Evolutionary conservation across 2,888 invertebrate genomes (phyloP), one percentile per base, ranked within the genome.

Genomic region (Pachycephus smyrnensis): DNA sequence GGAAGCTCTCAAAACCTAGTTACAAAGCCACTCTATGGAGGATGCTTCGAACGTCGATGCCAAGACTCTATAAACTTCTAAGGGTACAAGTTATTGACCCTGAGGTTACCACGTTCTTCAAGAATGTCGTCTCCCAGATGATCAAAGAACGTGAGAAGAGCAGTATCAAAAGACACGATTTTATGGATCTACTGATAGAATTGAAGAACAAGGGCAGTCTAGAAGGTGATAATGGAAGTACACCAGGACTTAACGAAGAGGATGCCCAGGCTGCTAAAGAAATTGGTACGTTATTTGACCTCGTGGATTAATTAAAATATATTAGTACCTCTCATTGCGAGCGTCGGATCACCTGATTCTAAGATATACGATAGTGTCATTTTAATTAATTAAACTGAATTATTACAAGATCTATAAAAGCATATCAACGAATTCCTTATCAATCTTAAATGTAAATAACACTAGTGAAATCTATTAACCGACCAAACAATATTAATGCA

Each of bases 181-280:
- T 92, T 78, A 89, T 92, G 86, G 92, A 92, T 82, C 84, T 92
- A 32, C 82, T 92, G 80, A 86, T 92, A 73, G 90, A 92, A 75
- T 78, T 91, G n/a, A 91, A 89, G 82, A 87, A 90, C 77, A 87
- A 86, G 68, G 87, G 88, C 12, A 84, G 77, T 68, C 73, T 89
- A 73, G 87, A 89, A 4, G 37, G 77, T 15, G 79, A 73, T 68
- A 32, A 82, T 68, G 74, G 68, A 73, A 69, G 68, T 73, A 75
- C 75, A 30, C 75, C 30, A 73, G 33, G 78, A 68, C 68, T 69
- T 69, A 80, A 82, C 36, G 82, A 85, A 2, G 84, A 86, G 32
- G 79, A 84, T 0, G 74, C 69, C 3, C 82, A 84, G 9, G 80
- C 81, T 12, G 81, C 84, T 1, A 87, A 86, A 37, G 87, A 88